Percentiles rank a stretch among this genome's conserved stretches.
Conservation (phyloP, 2,888 invertebrate species). For the Notodonta ziczac region DNA sequence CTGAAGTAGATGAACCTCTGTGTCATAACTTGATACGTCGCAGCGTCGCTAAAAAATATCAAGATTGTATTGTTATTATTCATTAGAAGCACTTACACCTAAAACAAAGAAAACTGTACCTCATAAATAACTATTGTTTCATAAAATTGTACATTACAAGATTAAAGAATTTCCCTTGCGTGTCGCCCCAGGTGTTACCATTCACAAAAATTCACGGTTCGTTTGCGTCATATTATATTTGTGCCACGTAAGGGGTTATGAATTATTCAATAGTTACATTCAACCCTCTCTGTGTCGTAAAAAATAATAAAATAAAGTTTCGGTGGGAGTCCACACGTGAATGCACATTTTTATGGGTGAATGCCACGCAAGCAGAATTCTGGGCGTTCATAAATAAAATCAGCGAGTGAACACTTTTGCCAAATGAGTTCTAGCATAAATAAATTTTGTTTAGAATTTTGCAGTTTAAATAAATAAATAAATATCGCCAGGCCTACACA, state of each 20-base stretch:
- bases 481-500: too few relatives aligned
- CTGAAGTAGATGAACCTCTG: too few relatives aligned
- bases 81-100: neutral
- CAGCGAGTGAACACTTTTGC: too few relatives aligned
- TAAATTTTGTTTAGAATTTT: too few relatives aligned
- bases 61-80: too few relatives aligned
- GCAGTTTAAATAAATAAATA: too few relatives aligned
- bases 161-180: neutral
- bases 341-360: constrained; percentile 37
- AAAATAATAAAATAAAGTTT: constrained; percentile 43
- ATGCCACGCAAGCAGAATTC: constrained; percentile 23
- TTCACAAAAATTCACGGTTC: constrained; percentile 61
- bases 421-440: too few relatives aligned
- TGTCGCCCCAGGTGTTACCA: constrained; percentile 29
- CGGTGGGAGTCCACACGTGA: constrained; percentile 32
- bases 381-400: constrained; percentile 1
- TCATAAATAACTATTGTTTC: neutral
- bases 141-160: neutral
- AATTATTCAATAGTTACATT: constrained; percentile 64
- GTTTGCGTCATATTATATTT: constrained; percentile 63
- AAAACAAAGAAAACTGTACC: too few relatives aligned
- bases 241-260: constrained; percentile 57
- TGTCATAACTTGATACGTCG: too few relatives aligned
- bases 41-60: too few relatives aligned
- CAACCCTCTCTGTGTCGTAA: constrained; percentile 59